A percentile compares a stretch with the other conserved stretches of the same genome.
These are phyloP conservation scores for Conus ventricosus DNA, from an alignment of 1,140 invertebrate genomes.

Conservation along the genomic window DNA sequence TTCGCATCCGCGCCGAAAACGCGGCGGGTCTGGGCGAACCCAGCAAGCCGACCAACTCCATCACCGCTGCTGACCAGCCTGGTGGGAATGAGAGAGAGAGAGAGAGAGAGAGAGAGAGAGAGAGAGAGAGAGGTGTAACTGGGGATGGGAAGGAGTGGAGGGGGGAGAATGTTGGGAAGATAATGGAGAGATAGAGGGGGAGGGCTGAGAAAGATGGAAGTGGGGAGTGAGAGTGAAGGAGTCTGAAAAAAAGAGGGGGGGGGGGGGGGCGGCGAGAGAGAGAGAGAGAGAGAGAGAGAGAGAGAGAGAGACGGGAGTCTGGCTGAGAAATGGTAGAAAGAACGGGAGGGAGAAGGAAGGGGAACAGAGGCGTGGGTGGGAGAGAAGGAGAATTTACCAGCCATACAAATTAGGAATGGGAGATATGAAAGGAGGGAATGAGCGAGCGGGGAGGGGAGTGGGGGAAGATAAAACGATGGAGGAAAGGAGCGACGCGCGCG, in stretches of 20 bases:
- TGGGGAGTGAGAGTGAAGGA: not conserved
- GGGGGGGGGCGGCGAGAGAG: too few relatives aligned
- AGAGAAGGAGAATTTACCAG: not conserved
- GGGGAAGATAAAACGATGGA: too few relatives aligned
- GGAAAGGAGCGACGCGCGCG: too few relatives aligned
- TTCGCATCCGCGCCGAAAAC: constrained; percentile 94
- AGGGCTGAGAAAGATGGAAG: not conserved
- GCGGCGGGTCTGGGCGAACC: constrained; percentile 94
- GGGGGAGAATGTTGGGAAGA: not conserved
- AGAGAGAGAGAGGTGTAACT: not conserved
- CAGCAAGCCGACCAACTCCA: constrained; percentile 87
- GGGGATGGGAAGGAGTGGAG: not conserved
- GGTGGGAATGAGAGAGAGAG: constrained; percentile 47
- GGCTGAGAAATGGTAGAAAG: too few relatives aligned
- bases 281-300: not conserved
- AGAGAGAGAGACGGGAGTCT: not conserved
- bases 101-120: not conserved
- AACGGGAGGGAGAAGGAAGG: too few relatives aligned
- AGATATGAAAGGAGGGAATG: too few relatives aligned
- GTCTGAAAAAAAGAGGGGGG: too few relatives aligned
- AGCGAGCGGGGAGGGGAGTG: too few relatives aligned
- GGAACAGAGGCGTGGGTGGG: not conserved
- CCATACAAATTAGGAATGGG: too few relatives aligned
- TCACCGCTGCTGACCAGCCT: constrained; percentile 94
- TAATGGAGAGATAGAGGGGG: not conserved